These are phyloP conservation scores for Lasius fuliginosus DNA, from an alignment of 2,888 invertebrate genomes.

Conservation along the genomic window DNA sequence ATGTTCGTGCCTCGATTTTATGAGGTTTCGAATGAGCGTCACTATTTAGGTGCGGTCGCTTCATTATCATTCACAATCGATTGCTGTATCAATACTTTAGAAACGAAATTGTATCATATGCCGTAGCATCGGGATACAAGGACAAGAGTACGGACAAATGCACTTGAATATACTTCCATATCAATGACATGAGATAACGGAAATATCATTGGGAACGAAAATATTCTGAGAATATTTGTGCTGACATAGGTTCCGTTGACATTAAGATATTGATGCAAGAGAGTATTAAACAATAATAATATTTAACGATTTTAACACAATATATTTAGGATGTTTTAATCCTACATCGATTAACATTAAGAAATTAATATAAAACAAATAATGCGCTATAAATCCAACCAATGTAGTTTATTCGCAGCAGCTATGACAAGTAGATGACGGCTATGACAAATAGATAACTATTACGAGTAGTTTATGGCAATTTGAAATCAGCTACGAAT, in stretches of 20 bases:
- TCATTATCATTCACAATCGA: conserved; percentile 28
- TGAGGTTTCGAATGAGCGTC: not conserved
- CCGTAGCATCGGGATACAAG: not conserved
- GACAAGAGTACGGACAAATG: not conserved
- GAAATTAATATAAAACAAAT: not conserved
- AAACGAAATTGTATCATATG: not conserved
- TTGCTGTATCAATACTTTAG: not conserved
- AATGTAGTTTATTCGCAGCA: not conserved
- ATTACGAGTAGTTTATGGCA: not conserved
- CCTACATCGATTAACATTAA: not conserved
- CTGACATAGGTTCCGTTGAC: not conserved
- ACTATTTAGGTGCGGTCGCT: conserved; percentile 6
- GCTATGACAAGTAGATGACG: conserved; percentile 5
- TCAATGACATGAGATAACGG: not conserved
- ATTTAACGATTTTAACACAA: too few relatives aligned
- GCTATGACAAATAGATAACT: conserved; percentile 12
- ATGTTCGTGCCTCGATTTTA: conserved; percentile 1
- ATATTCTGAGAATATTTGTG: not conserved
- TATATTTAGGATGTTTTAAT: not conserved
- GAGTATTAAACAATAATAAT: not conserved
- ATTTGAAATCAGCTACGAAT: conserved; percentile 22
- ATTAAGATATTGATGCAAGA: not conserved
- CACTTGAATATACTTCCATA: not conserved
- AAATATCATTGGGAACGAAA: not conserved
- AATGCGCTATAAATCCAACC: not conserved